Conservation (phyloP, 2,888 invertebrate species). For the Ceriagrion tenellum region DNA sequence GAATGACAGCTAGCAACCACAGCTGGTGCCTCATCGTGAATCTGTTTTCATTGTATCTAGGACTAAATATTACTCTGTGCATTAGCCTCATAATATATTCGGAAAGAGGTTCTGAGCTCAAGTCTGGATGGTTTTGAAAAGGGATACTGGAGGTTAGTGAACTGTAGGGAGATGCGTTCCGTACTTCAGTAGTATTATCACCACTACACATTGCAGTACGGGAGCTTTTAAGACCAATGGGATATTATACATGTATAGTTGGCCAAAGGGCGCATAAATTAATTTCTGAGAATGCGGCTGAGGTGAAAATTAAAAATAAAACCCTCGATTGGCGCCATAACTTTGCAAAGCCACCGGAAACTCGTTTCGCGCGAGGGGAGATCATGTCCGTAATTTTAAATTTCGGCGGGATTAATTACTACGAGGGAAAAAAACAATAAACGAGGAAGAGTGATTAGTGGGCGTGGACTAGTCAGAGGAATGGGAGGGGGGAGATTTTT, state of each 20-base stretch:
- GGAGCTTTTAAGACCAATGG: not conserved
- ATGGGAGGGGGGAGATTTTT: not conserved
- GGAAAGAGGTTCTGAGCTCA: too few species aligned
- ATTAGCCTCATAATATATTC: too few species aligned
- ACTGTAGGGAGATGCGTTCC: too few species aligned
- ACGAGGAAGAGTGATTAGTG: not conserved
- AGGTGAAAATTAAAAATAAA: slow-evolving; percentile 10
- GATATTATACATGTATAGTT: too few species aligned
- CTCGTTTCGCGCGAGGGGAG: not conserved
- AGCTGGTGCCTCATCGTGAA: too few species aligned
- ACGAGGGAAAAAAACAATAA: not conserved
- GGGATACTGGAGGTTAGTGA: too few species aligned
- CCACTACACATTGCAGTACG: not conserved
- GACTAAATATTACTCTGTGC: too few species aligned
- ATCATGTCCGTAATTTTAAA: not conserved
- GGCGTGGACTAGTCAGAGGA: not conserved
- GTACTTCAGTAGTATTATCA: not conserved
- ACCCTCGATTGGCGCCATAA: not conserved
- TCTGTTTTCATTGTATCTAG: too few species aligned
- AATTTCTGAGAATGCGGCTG: not conserved
- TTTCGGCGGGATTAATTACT: not conserved
- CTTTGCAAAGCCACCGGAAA: not conserved
- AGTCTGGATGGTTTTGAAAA: too few species aligned
- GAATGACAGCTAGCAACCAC: too few species aligned
- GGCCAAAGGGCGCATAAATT: not conserved